A percentile compares a stretch with the other conserved stretches of the same genome.
Evolutionary conservation across 2,888 invertebrate genomes (phyloP).

Genomic region (Acrobeloides nanus): DNA sequence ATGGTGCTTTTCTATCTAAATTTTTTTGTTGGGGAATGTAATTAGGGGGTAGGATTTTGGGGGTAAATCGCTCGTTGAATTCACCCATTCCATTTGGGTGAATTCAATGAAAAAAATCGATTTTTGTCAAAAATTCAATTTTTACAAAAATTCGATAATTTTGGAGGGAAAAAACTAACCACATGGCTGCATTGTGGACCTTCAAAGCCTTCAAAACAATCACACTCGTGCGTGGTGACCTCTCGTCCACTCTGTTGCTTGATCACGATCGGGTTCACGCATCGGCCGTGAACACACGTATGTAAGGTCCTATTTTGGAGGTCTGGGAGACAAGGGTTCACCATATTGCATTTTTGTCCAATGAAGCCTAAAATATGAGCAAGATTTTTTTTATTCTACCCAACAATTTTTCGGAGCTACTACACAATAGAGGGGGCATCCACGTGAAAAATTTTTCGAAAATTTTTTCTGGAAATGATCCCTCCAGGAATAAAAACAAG

Average conservation of each 20-base stretch:
- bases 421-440: too few relatives aligned
- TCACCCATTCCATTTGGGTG: too few relatives aligned
- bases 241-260: slow-evolving; percentile 22
- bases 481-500: too few relatives aligned
- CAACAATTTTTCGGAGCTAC: neutral
- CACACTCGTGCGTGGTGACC: slow-evolving; percentile 41
- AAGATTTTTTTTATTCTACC: slow-evolving; percentile 3
- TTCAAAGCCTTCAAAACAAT: slow-evolving; percentile 37
- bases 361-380: slow-evolving; percentile 30
- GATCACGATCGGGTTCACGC: slow-evolving; percentile 25
- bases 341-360: slow-evolving; percentile 39
- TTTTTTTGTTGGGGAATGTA: too few relatives aligned
- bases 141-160: neutral
- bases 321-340: slow-evolving; percentile 40
- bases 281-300: slow-evolving; percentile 30
- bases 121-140: too few relatives aligned
- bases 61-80: too few relatives aligned
- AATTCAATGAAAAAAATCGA: too few relatives aligned
- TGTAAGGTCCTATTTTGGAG: slow-evolving; percentile 32
- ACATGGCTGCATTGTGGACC: slow-evolving; percentile 38
- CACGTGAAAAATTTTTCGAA: too few relatives aligned
- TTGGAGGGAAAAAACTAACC: slow-evolving; percentile 8
- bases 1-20: slow-evolving; percentile 31
- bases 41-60: too few relatives aligned
- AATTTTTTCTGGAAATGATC: too few relatives aligned